Conservation (phyloP, 2,113 vertebrate species). For the Brachyhypopomus gauderio region DNA sequence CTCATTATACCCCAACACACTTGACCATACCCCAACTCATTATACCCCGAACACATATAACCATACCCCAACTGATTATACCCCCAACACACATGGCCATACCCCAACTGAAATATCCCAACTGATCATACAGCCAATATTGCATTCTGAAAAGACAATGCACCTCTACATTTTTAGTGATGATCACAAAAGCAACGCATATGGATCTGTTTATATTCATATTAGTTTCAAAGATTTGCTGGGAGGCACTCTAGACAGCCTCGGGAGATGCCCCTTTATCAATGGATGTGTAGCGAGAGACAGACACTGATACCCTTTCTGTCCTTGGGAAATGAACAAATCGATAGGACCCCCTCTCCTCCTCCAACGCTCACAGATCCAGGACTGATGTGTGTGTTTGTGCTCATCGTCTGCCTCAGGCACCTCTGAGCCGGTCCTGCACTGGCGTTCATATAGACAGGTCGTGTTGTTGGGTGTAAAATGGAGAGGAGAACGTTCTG, state of each 20-base stretch:
- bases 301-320: constrained; percentile 65
- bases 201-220: not conserved
- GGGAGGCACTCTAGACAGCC: not conserved
- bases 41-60: not conserved
- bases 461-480: too few species aligned
- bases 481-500: too few species aligned
- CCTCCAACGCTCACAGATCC: constrained; percentile 30
- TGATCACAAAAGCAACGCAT: not conserved
- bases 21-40: too few species aligned
- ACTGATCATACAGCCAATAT: not conserved
- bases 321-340: constrained; percentile 64
- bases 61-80: not conserved
- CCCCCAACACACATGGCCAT: not conserved
- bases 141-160: not conserved
- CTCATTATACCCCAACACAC: too few species aligned
- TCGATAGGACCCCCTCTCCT: constrained; percentile 61
- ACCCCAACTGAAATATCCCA: too few species aligned
- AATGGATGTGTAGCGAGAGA: constrained; percentile 49
- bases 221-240: constrained; percentile 14
- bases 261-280: constrained; percentile 6
- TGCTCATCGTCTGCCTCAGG: too few species aligned
- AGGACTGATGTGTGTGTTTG: not conserved
- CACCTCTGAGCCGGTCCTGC: too few species aligned
- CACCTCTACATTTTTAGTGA: not conserved
- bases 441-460: too few species aligned